Conservation (phyloP, 2,113 vertebrate genomes). For the Anarhynchus alexandrinus region DNA sequence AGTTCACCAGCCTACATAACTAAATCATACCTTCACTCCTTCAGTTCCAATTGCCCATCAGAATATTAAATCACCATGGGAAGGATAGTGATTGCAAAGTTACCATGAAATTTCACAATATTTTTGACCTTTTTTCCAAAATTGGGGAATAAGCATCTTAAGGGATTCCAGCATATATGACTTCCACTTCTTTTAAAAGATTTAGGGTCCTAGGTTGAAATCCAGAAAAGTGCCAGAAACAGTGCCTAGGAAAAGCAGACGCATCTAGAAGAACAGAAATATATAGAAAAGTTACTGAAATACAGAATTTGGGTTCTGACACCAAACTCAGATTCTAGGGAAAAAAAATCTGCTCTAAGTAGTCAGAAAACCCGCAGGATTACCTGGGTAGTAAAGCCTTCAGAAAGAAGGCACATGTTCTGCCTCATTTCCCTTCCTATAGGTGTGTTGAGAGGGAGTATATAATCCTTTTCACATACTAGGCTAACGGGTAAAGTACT, state of each 20-base stretch:
- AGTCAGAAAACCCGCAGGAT: background rate
- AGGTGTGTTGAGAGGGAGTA: background rate
- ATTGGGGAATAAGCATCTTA: background rate
- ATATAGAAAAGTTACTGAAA: background rate
- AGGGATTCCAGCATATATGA: background rate
- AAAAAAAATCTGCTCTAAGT: background rate
- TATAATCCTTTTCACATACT: background rate
- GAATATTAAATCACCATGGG: background rate
- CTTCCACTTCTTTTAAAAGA: background rate
- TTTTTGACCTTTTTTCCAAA: background rate
- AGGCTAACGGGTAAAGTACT: background rate
- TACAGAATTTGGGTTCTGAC: background rate
- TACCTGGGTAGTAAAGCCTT: background rate
- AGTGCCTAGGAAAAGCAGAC: background rate
- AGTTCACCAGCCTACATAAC: background rate
- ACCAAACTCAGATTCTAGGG: background rate
- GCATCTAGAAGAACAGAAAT: background rate
- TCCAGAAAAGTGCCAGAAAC: background rate
- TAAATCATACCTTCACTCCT: background rate
- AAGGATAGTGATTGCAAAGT: background rate
- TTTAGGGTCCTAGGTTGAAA: background rate
- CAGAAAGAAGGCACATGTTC: background rate
- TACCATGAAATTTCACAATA: background rate
- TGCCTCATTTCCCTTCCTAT: background rate
- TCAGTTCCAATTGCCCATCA: background rate